A percentile compares a stretch with the other conserved stretches of the same genome.
Conservation (phyloP, 2,113 vertebrate species). For the Rhinoderma darwinii region DNA sequence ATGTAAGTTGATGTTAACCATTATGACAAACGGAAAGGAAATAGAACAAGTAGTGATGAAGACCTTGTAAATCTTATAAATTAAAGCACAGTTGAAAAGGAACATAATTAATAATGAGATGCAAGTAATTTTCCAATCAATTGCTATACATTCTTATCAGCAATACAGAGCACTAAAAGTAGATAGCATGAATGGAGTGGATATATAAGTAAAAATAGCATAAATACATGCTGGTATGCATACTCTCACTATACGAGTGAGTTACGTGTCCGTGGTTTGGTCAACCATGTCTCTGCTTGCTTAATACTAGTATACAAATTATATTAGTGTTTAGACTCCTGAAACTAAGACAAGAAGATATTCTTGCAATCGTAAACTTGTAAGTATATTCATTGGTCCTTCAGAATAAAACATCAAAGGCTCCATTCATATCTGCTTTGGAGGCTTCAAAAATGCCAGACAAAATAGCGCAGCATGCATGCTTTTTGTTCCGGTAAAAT, state of each 20-base stretch:
- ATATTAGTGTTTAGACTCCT: too few species aligned
- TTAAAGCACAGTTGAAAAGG: slow-evolving; percentile 1
- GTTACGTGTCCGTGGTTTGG: background rate
- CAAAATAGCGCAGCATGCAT: too few species aligned
- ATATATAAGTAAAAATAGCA: background rate
- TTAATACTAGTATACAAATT: too few species aligned
- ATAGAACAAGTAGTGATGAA: background rate
- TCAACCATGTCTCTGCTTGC: background rate
- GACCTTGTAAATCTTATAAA: background rate
- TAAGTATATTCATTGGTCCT: background rate
- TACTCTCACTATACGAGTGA: background rate
- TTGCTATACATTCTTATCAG: background rate
- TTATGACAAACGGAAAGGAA: background rate
- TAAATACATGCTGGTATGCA: background rate
- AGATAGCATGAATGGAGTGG: background rate
- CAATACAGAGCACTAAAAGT: background rate
- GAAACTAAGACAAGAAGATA: too few species aligned
- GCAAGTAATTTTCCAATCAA: slow-evolving; percentile 26
- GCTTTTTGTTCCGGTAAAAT: too few species aligned
- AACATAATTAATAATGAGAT: slow-evolving; percentile 40
- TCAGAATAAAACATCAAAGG: too few species aligned
- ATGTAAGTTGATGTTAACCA: background rate
- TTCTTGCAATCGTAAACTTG: too few species aligned
- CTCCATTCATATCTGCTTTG: too few species aligned
- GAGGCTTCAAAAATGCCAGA: too few species aligned